phyloP scores from a whole-genome alignment of 1,140 invertebrate species.

The Sweltsa coloradensis region DNA sequence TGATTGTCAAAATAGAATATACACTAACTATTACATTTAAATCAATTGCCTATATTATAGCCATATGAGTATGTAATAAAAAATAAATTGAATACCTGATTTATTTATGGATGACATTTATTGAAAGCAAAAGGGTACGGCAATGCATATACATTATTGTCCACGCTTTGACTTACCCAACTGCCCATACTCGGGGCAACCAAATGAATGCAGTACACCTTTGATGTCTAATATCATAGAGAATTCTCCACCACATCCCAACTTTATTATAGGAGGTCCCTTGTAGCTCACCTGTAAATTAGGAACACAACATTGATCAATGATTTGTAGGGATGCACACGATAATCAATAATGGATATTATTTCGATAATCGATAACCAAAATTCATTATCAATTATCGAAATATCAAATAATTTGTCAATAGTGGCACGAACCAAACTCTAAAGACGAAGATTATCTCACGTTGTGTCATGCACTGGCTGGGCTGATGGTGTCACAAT shows the following conservation, averaged over 20 bases:
- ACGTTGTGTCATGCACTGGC: too few relatives aligned
- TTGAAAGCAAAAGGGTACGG: too few relatives aligned
- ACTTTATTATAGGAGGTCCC: slow-evolving; percentile 68
- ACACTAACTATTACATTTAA: too few relatives aligned
- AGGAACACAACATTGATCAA: slow-evolving; percentile 8
- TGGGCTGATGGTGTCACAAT: too few relatives aligned
- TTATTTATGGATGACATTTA: too few relatives aligned
- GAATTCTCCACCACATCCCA: slow-evolving; percentile 85
- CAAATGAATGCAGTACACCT: slow-evolving; percentile 81
- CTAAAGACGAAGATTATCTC: too few relatives aligned
- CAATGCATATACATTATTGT: too few relatives aligned
- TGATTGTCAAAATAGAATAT: too few relatives aligned
- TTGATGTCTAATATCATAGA: slow-evolving; percentile 81
- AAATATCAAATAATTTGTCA: slow-evolving; percentile 6
- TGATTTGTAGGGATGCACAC: not conserved
- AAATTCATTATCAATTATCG: slow-evolving; percentile 10
- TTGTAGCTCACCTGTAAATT: slow-evolving; percentile 31
- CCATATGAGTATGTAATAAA: too few relatives aligned
- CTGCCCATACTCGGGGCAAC: slow-evolving; percentile 84
- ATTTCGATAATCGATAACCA: slow-evolving; percentile 1
- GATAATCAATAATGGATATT: not conserved
- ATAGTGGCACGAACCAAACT: too few relatives aligned
- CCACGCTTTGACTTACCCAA: slow-evolving; percentile 50
- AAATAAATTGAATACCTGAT: too few relatives aligned
- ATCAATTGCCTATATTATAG: too few relatives aligned